Percentiles rank a stretch among this genome's conserved stretches.
Evolutionary conservation across 2,888 invertebrate species (phyloP).

Genomic region (Tyria jacobaeae): DNA sequence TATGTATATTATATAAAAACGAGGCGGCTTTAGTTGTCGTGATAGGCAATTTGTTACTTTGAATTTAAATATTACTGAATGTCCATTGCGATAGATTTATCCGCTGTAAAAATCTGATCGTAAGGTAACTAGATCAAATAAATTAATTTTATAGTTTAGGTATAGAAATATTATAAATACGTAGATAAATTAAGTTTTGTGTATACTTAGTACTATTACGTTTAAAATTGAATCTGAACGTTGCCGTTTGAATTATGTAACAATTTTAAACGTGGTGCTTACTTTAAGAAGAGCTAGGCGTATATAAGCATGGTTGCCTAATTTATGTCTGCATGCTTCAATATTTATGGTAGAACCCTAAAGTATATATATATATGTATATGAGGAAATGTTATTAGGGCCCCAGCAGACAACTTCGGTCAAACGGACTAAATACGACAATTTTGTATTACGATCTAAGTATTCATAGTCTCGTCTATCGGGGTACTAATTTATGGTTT

Average conservation of each 20-base stretch:
- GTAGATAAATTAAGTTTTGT: constrained; percentile 57
- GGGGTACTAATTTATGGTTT: constrained; percentile 37
- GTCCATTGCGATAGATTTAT: constrained; percentile 39
- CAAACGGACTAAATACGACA: neutral
- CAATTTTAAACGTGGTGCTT: constrained; percentile 48
- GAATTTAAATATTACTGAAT: constrained; percentile 33
- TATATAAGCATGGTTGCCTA: constrained; percentile 31
- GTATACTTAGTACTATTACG: constrained; percentile 39
- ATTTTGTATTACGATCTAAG: constrained; percentile 3
- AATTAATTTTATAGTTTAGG: constrained; percentile 60
- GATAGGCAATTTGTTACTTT: constrained; percentile 38
- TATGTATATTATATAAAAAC: constrained; percentile 33
- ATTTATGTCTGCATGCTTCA: constrained; percentile 33
- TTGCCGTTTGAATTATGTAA: constrained; percentile 24
- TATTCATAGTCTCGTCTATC: constrained; percentile 23
- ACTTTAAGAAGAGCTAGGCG: constrained; percentile 31
- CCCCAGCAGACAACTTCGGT: constrained; percentile 28
- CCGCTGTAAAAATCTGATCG: constrained; percentile 43
- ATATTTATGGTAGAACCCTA: constrained; percentile 47
- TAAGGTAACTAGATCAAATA: constrained; percentile 79
- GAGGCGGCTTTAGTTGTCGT: constrained; percentile 34
- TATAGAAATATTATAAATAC: constrained; percentile 62
- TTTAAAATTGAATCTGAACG: constrained; percentile 48
- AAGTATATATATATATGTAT: constrained; percentile 47
- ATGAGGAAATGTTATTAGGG: constrained; percentile 29